Evolutionary conservation across 1,140 invertebrate species (phyloP).

Genomic region (Gonioctena quinquepunctata): DNA sequence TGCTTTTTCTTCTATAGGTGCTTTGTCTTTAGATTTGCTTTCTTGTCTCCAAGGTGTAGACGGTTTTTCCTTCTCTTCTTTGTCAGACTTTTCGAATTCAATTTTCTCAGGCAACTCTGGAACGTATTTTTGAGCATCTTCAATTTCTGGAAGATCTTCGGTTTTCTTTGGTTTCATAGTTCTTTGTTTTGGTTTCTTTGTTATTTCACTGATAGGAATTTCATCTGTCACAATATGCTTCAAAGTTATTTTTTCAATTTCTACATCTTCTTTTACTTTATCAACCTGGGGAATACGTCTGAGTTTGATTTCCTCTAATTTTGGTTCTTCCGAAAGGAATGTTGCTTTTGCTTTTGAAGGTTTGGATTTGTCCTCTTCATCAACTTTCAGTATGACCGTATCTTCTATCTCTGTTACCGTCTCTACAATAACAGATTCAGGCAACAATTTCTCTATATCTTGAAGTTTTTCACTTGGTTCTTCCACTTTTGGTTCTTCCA

Average conservation of each 20-base stretch:
- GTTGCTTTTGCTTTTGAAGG: slow-evolving; percentile 37
- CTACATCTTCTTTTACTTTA: slow-evolving; percentile 32
- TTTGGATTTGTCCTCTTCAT: slow-evolving; percentile 40
- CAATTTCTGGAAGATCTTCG: slow-evolving; percentile 36
- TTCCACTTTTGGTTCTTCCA: slow-evolving; percentile 26
- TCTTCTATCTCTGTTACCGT: slow-evolving; percentile 52
- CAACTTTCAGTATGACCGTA: slow-evolving; percentile 48
- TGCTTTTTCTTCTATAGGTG: slow-evolving; percentile 37
- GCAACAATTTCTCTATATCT: slow-evolving; percentile 20
- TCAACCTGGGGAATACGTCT: slow-evolving; percentile 48
- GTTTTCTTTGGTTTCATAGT: slow-evolving; percentile 30
- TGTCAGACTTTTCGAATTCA: slow-evolving; percentile 46
- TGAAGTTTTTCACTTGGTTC: slow-evolving; percentile 16
- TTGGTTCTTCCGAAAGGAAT: slow-evolving; percentile 27
- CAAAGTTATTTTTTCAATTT: slow-evolving; percentile 54
- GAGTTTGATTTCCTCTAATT: slow-evolving; percentile 48
- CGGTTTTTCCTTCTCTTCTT: slow-evolving; percentile 37
- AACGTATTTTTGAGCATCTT: slow-evolving; percentile 45
- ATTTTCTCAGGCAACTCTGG: slow-evolving; percentile 41
- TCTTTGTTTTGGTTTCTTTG: slow-evolving; percentile 32
- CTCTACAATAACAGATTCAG: slow-evolving; percentile 45
- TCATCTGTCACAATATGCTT: slow-evolving; percentile 52
- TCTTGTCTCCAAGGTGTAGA: slow-evolving; percentile 44
- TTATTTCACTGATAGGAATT: slow-evolving; percentile 14
- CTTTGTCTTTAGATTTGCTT: slow-evolving; percentile 44